phyloP scores from a whole-genome alignment of 2,113 vertebrate genomes.

The Rhipidura dahli region DNA sequence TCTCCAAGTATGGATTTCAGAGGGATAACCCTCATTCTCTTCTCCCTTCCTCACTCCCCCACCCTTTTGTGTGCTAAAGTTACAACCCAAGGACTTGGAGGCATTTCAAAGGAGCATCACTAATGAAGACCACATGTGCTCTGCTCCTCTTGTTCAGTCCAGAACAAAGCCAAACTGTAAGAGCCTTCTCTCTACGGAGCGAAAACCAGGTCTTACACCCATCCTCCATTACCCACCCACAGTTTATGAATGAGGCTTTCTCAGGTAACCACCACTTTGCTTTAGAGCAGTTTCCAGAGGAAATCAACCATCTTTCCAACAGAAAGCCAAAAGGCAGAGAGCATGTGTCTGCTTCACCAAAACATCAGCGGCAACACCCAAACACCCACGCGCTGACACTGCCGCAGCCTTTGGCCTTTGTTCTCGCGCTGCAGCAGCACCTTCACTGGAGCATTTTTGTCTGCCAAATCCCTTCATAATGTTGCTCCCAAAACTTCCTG shows the following conservation, averaged over 20 bases:
- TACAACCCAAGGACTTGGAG: constrained; percentile 55
- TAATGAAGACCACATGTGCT: constrained; percentile 48
- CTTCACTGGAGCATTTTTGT: not conserved
- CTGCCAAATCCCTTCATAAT: not conserved
- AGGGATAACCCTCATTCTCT: not conserved
- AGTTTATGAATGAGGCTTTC: constrained; percentile 27
- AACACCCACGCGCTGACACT: not conserved
- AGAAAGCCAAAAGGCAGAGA: not conserved
- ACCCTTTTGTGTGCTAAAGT: constrained; percentile 39
- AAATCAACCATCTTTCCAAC: not conserved
- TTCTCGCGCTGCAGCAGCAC: not conserved
- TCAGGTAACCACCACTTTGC: not conserved
- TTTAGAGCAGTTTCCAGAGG: not conserved
- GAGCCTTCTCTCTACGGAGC: not conserved
- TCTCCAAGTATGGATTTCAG: constrained; percentile 5
- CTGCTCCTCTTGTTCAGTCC: not conserved
- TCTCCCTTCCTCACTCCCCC: not conserved
- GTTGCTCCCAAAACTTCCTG: not conserved
- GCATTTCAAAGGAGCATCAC: constrained; percentile 43
- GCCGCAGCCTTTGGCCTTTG: not conserved
- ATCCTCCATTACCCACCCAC: not conserved
- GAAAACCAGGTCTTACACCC: not conserved
- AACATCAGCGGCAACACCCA: not conserved
- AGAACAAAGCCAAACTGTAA: constrained; percentile 51
- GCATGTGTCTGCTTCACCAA: not conserved